Evolutionary conservation across 2,888 invertebrate genomes (phyloP).

Genomic region (Hyles lineata): DNA sequence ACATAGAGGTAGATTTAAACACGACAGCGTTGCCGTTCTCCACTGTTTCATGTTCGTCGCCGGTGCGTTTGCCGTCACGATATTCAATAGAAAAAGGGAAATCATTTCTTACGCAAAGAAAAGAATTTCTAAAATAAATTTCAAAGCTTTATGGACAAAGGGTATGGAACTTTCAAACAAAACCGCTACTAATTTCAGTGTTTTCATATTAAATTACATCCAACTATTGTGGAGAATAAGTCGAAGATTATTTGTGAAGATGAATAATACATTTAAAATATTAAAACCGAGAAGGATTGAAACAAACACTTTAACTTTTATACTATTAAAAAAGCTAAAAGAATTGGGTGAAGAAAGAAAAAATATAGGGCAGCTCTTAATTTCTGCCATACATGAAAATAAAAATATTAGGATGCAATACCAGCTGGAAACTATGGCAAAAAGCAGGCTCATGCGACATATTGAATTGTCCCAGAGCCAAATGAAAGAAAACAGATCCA

Average conservation of each 20-base stretch:
- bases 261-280: slow-evolving; percentile 19
- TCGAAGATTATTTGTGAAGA: slow-evolving; percentile 29
- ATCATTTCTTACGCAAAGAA: slow-evolving; percentile 50
- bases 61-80: slow-evolving; percentile 59
- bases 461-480: slow-evolving; percentile 63
- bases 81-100: slow-evolving; percentile 59
- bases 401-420: slow-evolving; percentile 66
- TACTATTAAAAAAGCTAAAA: slow-evolving; percentile 63
- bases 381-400: slow-evolving; percentile 68
- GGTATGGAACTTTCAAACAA: slow-evolving; percentile 45
- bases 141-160: slow-evolving; percentile 32
- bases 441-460: slow-evolving; percentile 60
- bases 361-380: slow-evolving; percentile 61
- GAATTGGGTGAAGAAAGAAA: slow-evolving; percentile 64
- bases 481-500: slow-evolving; percentile 65
- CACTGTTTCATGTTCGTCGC: slow-evolving; percentile 63
- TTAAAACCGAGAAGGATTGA: slow-evolving; percentile 15
- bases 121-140: slow-evolving; percentile 47
- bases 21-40: slow-evolving; percentile 39
- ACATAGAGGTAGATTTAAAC: slow-evolving; percentile 36
- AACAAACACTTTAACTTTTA: slow-evolving; percentile 47
- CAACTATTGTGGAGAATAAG: slow-evolving; percentile 38
- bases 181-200: slow-evolving; percentile 41
- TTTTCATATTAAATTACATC: slow-evolving; percentile 44
- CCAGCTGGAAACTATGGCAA: slow-evolving; percentile 65